phyloP scores from a whole-genome alignment of 2,113 vertebrate genomes.

The Callocephalon fimbriatum region DNA sequence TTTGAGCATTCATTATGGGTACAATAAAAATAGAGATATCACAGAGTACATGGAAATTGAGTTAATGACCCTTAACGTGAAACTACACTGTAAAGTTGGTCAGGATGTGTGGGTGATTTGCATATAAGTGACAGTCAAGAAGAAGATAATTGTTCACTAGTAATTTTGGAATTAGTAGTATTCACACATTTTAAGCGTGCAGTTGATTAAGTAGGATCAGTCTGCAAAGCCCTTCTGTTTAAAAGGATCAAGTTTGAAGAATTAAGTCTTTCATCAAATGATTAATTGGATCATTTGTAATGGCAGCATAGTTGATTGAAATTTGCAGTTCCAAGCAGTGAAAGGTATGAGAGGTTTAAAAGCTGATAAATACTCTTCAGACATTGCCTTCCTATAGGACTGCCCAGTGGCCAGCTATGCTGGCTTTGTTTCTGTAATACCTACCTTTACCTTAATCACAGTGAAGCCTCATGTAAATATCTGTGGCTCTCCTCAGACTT shows the following conservation, averaged over 20 bases:
- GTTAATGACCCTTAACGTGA: conserved; percentile 6
- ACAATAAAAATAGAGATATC: neutral
- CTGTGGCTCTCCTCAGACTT: neutral
- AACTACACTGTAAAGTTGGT: neutral
- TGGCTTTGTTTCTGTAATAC: neutral
- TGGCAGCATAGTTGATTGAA: neutral
- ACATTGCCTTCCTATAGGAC: neutral
- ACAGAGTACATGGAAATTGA: neutral
- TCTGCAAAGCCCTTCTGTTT: neutral
- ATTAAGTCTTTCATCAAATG: neutral
- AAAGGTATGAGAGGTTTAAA: neutral
- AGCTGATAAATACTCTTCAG: neutral
- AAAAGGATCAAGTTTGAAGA: neutral
- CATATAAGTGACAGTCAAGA: neutral
- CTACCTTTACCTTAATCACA: neutral
- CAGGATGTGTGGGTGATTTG: neutral
- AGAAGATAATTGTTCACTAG: neutral
- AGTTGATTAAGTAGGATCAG: neutral
- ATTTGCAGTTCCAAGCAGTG: neutral
- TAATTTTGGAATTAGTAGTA: neutral
- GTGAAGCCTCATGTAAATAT: neutral
- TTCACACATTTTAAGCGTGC: neutral
- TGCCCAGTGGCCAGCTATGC: neutral
- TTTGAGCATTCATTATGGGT: neutral
- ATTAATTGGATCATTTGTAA: neutral